Conservation (phyloP, 2,797 vertebrate species). For the Hypotaenidia philippensis region DNA sequence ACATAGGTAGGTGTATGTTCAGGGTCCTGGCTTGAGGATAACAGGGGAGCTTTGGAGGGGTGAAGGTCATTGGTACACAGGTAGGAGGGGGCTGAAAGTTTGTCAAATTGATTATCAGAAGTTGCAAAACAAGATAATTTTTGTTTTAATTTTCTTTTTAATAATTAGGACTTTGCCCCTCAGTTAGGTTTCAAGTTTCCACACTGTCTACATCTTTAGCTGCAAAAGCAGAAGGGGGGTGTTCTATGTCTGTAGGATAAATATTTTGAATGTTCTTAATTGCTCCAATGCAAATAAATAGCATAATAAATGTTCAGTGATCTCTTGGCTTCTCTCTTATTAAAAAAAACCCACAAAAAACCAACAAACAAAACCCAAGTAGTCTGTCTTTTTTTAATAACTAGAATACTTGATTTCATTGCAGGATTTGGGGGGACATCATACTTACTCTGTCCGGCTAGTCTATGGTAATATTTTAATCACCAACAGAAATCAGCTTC, state of each 20-base stretch:
- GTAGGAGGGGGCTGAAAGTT: neutral
- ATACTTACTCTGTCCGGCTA: neutral
- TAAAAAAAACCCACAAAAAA: neutral
- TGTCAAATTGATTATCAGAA: neutral
- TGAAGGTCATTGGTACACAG: neutral
- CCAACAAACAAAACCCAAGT: no score
- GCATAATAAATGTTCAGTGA: neutral
- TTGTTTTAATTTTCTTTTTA: neutral
- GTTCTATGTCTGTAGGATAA: neutral
- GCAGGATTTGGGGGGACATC: neutral
- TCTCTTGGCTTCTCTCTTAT: neutral
- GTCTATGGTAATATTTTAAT: neutral
- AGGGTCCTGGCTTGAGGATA: neutral
- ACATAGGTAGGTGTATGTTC: neutral
- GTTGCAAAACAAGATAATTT: neutral
- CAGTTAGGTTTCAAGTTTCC: neutral
- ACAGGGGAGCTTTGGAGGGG: neutral
- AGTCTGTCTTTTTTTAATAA: neutral
- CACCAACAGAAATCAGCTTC: neutral
- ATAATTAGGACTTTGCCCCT: neutral
- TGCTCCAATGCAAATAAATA: neutral
- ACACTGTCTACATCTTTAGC: neutral
- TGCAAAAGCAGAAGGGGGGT: neutral
- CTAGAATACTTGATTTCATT: neutral
- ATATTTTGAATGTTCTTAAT: neutral